Conservation (phyloP, 2,113 vertebrate genomes). For the Menidia beryllina region DNA sequence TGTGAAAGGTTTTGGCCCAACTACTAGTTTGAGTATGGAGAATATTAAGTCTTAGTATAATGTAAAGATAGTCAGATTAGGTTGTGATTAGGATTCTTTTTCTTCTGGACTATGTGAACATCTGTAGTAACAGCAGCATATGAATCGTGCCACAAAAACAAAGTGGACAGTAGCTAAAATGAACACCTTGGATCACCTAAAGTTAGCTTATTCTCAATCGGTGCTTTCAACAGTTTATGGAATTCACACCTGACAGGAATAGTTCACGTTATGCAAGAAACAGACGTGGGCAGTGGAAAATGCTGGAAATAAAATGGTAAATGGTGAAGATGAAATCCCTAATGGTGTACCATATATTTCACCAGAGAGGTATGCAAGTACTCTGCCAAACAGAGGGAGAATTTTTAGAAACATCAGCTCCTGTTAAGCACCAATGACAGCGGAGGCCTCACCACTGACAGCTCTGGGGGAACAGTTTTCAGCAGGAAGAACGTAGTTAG, state of each 20-base stretch:
- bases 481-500: slow-evolving; percentile 27
- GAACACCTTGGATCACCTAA: background rate
- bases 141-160: background rate
- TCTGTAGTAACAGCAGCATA: no score
- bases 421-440: background rate
- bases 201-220: background rate
- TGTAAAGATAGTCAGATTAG: no score
- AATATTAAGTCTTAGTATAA: no score
- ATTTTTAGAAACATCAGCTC: slow-evolving; percentile 17
- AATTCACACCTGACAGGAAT: background rate
- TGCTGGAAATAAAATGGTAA: background rate
- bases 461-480: slow-evolving; percentile 23
- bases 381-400: slow-evolving; percentile 3
- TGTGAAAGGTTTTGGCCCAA: no score
- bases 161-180: background rate
- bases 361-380: background rate
- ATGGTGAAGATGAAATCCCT: slow-evolving; percentile 17
- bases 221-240: background rate
- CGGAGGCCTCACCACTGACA: slow-evolving; percentile 19
- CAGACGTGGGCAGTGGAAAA: background rate
- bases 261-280: background rate
- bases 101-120: no score
- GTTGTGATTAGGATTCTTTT: no score
- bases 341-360: no score
- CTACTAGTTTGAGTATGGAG: no score